A percentile compares a stretch with the other conserved stretches of the same genome.
Evolutionary conservation across 2,113 vertebrate genomes (phyloP).

Genomic region (Vireo altiloquus): DNA sequence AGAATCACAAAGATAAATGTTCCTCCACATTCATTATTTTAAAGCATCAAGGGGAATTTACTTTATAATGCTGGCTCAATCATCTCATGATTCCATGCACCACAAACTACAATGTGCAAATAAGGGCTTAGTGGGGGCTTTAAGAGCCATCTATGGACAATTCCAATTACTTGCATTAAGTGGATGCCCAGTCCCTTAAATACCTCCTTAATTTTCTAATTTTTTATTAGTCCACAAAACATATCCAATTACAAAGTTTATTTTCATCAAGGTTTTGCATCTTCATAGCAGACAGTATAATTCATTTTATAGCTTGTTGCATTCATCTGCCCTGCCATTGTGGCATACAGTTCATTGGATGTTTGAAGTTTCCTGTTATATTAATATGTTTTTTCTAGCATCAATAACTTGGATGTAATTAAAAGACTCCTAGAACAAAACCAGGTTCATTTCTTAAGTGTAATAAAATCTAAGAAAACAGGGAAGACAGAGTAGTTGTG

Average conservation of each 20-base stretch:
- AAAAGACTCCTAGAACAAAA: not conserved
- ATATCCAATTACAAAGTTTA: not conserved
- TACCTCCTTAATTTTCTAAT: not conserved
- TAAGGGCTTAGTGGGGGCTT: not conserved
- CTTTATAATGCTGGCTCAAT: not conserved
- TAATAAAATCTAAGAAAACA: not conserved
- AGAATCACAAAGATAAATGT: not conserved
- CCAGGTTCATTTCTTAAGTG: not conserved
- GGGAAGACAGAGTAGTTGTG: not conserved
- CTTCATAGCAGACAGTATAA: not conserved
- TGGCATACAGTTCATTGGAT: not conserved
- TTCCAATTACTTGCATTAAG: not conserved
- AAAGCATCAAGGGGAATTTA: not conserved
- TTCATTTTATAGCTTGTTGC: not conserved
- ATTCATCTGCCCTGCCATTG: not conserved
- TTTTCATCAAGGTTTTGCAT: not conserved
- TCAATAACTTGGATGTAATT: not conserved
- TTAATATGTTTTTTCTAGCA: not conserved
- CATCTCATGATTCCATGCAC: not conserved
- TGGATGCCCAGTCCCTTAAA: not conserved
- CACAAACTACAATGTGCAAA: not conserved
- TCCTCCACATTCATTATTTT: not conserved
- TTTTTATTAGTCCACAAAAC: not conserved
- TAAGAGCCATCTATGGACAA: not conserved
- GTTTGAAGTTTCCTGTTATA: not conserved